Conservation (phyloP, 2,797 vertebrate genomes). For the Danio jaintianensis region DNA sequence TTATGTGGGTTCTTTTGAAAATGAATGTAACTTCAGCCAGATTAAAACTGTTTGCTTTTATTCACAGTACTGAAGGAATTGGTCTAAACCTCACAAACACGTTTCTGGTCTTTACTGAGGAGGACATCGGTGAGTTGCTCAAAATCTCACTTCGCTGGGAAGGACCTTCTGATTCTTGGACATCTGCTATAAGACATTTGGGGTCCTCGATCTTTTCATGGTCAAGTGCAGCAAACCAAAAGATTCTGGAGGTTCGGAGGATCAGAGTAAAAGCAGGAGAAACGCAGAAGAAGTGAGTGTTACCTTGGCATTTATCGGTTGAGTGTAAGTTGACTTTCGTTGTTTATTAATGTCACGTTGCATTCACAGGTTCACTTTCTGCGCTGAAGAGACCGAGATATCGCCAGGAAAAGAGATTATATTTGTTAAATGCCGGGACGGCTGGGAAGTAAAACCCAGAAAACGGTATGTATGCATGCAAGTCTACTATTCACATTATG, state of each 20-base stretch:
- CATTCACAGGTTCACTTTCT: slow-evolving; percentile 86
- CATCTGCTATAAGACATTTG: slow-evolving; percentile 82
- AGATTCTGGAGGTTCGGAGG: slow-evolving; percentile 84
- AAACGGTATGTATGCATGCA: slow-evolving; percentile 79
- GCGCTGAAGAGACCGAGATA: slow-evolving; percentile 86
- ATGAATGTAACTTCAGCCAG: not conserved
- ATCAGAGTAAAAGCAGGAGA: slow-evolving; percentile 95
- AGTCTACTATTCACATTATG: not conserved
- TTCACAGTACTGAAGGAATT: slow-evolving; percentile 78
- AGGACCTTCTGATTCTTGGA: slow-evolving; percentile 78
- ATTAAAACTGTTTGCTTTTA: not conserved
- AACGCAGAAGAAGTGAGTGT: slow-evolving; percentile 89
- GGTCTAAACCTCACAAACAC: slow-evolving; percentile 91
- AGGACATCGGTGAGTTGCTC: slow-evolving; percentile 90
- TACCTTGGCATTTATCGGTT: not conserved
- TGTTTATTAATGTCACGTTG: slow-evolving; percentile 3
- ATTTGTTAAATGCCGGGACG: slow-evolving; percentile 88
- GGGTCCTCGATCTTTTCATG: slow-evolving; percentile 76
- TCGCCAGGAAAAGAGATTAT: slow-evolving; percentile 85
- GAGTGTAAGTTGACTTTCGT: not conserved
- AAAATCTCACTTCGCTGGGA: slow-evolving; percentile 92
- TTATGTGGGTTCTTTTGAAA: not conserved
- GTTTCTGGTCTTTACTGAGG: slow-evolving; percentile 92
- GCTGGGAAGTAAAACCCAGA: slow-evolving; percentile 86
- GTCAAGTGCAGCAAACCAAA: slow-evolving; percentile 52